Evolutionary conservation across 2,113 vertebrate genomes (phyloP).

Genomic region (Epinephelus fuscoguttatus): DNA sequence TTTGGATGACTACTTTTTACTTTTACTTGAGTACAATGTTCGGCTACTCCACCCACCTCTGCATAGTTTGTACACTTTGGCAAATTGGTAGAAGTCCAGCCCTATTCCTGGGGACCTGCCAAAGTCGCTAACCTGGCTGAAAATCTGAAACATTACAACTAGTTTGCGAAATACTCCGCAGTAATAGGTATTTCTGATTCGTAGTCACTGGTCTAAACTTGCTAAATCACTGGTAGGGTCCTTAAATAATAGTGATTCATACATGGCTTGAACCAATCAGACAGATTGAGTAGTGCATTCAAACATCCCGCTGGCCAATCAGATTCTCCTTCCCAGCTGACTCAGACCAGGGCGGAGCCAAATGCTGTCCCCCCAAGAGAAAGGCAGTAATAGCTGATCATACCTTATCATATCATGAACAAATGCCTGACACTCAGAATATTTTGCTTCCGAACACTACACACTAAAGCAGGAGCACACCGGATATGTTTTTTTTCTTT

Average conservation of each 20-base stretch:
- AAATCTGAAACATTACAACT: neutral
- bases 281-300: constrained; percentile 21
- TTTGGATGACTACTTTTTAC: too few species aligned
- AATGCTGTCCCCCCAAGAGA: constrained; percentile 81
- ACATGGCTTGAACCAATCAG: constrained; percentile 40
- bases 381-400: constrained; percentile 82
- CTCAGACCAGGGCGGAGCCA: constrained; percentile 50
- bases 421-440: constrained; percentile 58
- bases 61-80: too few species aligned
- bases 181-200: constrained; percentile 19
- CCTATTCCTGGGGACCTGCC: too few species aligned
- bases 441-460: constrained; percentile 65
- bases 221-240: constrained; percentile 45
- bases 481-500: constrained; percentile 24
- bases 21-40: too few species aligned
- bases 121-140: neutral
- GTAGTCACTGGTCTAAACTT: constrained; percentile 11
- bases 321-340: constrained; percentile 15
- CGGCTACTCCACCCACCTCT: too few species aligned
- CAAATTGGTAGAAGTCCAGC: too few species aligned
- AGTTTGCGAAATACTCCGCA: neutral
- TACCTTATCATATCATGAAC: constrained; percentile 54
- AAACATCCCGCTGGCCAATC: constrained; percentile 34
- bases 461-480: constrained; percentile 73
- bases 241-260: constrained; percentile 4